Evolutionary conservation across 2,113 vertebrate species (phyloP).

Genomic region (Lampris megalopsis): DNA sequence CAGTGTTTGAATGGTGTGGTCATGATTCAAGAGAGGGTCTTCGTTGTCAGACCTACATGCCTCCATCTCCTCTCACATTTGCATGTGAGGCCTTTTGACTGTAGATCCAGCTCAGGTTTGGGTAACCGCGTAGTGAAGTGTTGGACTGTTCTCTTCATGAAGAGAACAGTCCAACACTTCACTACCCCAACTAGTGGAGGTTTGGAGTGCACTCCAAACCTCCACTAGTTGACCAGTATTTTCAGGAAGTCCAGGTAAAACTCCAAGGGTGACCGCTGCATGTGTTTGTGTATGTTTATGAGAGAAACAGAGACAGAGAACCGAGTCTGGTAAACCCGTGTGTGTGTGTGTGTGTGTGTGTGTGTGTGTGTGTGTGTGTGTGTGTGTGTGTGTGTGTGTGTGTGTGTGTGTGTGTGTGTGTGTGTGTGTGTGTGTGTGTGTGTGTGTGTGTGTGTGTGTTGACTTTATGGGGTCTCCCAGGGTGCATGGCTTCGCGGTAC

Average conservation of each 20-base stretch:
- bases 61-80: conserved; percentile 16
- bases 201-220: conserved; percentile 7
- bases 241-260: conserved; percentile 37
- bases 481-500: conserved; percentile 41
- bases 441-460: conserved; percentile 30
- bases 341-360: conserved; percentile 25
- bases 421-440: background rate
- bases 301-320: conserved; percentile 30
- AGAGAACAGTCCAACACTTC: conserved; percentile 35
- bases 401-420: too few relatives aligned
- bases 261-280: conserved; percentile 39
- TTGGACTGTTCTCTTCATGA: conserved; percentile 24
- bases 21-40: background rate
- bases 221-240: conserved; percentile 34
- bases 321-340: conserved; percentile 55
- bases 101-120: background rate
- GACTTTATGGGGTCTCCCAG: conserved; percentile 66
- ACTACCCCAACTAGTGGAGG: background rate
- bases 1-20: conserved; percentile 6
- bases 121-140: conserved; percentile 13
- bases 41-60: background rate
- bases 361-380: too few relatives aligned
- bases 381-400: too few relatives aligned
- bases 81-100: conserved; percentile 29
- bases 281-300: conserved; percentile 35